Evolutionary conservation across 2,888 invertebrate genomes (phyloP), one percentile per base, ranked within the genome.

Genomic region (Hypena proboscidalis): DNA sequence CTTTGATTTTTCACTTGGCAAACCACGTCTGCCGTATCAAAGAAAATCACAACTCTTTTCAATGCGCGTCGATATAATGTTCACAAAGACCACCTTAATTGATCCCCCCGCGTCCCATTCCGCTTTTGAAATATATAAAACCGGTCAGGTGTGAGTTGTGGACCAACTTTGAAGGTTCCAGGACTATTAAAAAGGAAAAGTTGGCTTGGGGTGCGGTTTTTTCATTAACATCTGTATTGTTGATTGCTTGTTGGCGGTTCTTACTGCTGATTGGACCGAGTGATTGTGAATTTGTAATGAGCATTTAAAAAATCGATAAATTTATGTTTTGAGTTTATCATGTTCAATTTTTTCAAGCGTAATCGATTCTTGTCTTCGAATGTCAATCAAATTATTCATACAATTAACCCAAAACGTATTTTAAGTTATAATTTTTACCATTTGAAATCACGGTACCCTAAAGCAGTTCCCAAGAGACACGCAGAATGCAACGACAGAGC

Each of bases 1-100:
- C 90, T 90, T 90, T 90, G 90, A 90, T 90, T 90, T 88, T 82
- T 90, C 90, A 90, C 80, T 89, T 81, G 90, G 89, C 84, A 90
- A 90, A 89, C 90, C 85, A 79, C 85, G 87, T 83, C 89, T 87
- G 80, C 83, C 76, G 75, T 88, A 86, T 89, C 90, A 90, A 90
- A 90, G 89, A 87, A 90, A 85, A 85, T 89, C 88, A 89, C 85
- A 90, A 90, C 90, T 90, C 90, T 90, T 90, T 90, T 90, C 87
- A 90, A 87, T 89, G 90, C 83, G 77, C 84, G 80, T 85, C 89
- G 88, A 90, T 90, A 89, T 83, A 89, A 89, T 85, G 85, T 83
- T 76, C 81, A 81, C 83, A 82, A 81, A 85, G 75, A 78, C 78
- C 80, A 78, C 77, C 80, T 77, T 87, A 88, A 89, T 87, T 89